Conservation (phyloP, 2,113 vertebrate species). For the Carollia perspicillata region DNA sequence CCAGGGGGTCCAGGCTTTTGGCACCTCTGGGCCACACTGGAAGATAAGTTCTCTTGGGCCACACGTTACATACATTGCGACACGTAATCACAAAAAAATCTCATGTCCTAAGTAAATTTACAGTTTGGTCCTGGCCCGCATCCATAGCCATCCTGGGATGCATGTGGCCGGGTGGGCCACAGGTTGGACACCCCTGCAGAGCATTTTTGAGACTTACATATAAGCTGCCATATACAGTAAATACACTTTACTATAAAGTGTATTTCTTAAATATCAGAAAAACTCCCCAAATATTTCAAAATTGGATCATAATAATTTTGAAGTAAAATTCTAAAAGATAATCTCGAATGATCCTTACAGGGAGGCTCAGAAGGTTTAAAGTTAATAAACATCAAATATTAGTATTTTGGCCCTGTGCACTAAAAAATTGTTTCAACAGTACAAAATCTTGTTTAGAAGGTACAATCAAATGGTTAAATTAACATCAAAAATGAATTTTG, state of each 20-base stretch:
- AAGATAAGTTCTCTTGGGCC: no score
- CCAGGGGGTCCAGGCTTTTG: no score
- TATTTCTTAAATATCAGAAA: conserved; percentile 2
- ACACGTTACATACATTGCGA: no score
- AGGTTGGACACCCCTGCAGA: not conserved
- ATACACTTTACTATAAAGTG: not conserved
- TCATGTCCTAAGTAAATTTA: no score
- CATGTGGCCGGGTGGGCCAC: no score
- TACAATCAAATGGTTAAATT: not conserved
- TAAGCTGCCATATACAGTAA: not conserved
- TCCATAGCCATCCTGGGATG: no score
- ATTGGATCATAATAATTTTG: not conserved
- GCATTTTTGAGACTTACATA: not conserved
- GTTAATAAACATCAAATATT: not conserved
- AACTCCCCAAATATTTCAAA: not conserved
- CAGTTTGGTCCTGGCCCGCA: no score
- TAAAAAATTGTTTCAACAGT: not conserved
- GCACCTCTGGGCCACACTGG: no score
- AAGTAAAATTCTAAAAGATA: not conserved
- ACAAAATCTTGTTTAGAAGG: not conserved
- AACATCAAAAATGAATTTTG: not conserved
- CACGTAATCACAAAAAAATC: no score
- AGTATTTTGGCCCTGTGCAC: not conserved
- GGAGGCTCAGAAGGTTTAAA: not conserved
- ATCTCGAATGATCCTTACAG: not conserved